A percentile compares a stretch with the other conserved stretches of the same genome.
These are phyloP conservation scores for Biston betularia DNA, from an alignment of 2,888 invertebrate genomes.

Conservation along the genomic window DNA sequence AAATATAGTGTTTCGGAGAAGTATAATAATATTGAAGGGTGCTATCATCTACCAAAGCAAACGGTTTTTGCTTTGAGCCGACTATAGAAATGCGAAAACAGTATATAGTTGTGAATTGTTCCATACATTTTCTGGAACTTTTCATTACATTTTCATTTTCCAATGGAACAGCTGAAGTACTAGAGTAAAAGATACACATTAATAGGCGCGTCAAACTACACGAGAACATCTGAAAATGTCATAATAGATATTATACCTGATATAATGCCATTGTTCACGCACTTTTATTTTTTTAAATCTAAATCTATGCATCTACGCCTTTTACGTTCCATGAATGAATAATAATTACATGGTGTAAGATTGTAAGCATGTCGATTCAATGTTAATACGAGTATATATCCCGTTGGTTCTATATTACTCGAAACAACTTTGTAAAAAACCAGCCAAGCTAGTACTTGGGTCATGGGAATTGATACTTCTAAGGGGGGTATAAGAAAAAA, in stretches of 20 bases:
- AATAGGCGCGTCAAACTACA: too few species aligned
- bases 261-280: neutral
- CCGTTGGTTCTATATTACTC: conserved; percentile 30
- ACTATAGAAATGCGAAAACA: too few species aligned
- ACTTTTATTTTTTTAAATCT: conserved; percentile 11
- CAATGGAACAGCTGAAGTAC: neutral
- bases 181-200: too few species aligned
- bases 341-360: conserved; percentile 37
- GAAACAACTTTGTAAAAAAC: conserved; percentile 33
- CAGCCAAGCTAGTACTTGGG: conserved; percentile 31
- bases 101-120: too few species aligned
- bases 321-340: conserved; percentile 43
- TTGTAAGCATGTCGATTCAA: conserved; percentile 45
- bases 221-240: too few species aligned
- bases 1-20: too few species aligned
- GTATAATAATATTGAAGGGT: too few species aligned
- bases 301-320: conserved; percentile 21
- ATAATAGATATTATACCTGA: too few species aligned
- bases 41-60: too few species aligned
- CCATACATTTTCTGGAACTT: too few species aligned
- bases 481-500: neutral
- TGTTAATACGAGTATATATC: conserved; percentile 46
- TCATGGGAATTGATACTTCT: conserved; percentile 9
- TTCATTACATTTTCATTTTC: neutral
- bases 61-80: too few species aligned